Base-by-base conservation (phyloP, 2,797 vertebrate genomes). In the Channa striata region DNA sequence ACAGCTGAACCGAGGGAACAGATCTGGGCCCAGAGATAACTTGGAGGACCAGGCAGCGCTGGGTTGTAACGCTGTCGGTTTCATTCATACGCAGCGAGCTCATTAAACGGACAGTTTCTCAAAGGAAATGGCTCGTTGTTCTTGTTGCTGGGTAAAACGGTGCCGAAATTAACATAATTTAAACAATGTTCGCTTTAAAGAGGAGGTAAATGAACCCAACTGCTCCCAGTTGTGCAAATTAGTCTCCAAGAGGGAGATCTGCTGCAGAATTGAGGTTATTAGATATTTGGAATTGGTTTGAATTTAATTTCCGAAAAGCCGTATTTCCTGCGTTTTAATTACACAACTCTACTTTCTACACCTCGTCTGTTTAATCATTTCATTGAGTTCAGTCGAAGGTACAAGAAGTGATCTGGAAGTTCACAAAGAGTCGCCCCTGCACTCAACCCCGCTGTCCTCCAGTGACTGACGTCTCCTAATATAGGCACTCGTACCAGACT, bases 1-100 rank as follows among this genome's bases (percentile, higher is more conserved):
- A 83, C 78, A 7, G 64, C 76, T 81, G 84, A 80, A 83, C 77
- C 85, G 52, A 72, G 85, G 86, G 86, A 90, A 72, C 43, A 58
- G 88, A 91, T 89, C 89, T 88, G 86, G 78, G 70, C 42, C 69
- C 59, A n/a, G 36, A 86, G 88, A 91, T 87, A 84, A 80, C 79
- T 69, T 9, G 69, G 74, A 66, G 8, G 70, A 75, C 78, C 74
- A 71, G 72, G 58, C 72, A 9, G 58, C 52, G 72, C 53, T 4
- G 71, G 42, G 39, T 43, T 54, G 48, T 64, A 61, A 70, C 11
- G 59, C 72, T 19, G 59, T 8, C 19, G 49, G 6, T 59, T 77
- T 76, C 79, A 81, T 76, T 88, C 78, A 68, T 14, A 49, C 37
- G 1, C 44, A 11, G 19, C 11, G 61, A 75, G 53, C 61, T 76